A percentile compares a stretch with the other conserved stretches of the same genome.
Conservation (phyloP, 1,140 invertebrate species). For the Alviniconcha marisindica region DNA sequence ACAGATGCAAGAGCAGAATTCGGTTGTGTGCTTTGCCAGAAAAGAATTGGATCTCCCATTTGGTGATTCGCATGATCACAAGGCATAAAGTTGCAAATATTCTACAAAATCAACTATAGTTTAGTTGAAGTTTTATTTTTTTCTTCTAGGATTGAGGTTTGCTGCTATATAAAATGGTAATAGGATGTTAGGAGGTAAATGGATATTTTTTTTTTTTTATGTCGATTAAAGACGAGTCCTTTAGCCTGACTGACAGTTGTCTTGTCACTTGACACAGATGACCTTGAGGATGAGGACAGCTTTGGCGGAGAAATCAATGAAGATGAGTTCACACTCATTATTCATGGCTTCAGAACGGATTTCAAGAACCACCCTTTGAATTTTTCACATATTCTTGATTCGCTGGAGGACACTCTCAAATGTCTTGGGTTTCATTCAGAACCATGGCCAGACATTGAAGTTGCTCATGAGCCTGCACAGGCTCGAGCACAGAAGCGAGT, state of each 20-base stretch:
- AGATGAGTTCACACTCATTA: conserved; percentile 51
- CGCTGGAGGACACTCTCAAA: conserved; percentile 30
- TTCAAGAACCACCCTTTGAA: conserved; percentile 37
- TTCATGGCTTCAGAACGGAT: conserved; percentile 48
- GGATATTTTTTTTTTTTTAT: too few relatives aligned
- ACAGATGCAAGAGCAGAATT: too few relatives aligned
- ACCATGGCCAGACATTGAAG: background rate
- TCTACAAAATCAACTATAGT: too few relatives aligned
- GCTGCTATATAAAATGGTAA: too few relatives aligned
- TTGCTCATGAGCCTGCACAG: background rate
- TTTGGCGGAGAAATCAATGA: conserved; percentile 56
- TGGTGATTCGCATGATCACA: too few relatives aligned
- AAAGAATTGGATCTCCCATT: too few relatives aligned
- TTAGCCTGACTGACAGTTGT: background rate
- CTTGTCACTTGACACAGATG: conserved; percentile 33
- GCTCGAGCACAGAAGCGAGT: background rate
- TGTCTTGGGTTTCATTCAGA: background rate
- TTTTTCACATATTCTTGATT: conserved; percentile 33
- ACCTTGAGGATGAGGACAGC: conserved; percentile 51
- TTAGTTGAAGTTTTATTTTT: too few relatives aligned
- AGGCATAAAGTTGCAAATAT: too few relatives aligned
- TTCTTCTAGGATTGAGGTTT: too few relatives aligned
- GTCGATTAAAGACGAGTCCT: too few relatives aligned
- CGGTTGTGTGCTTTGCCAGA: too few relatives aligned
- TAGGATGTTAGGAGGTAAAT: too few relatives aligned